Conservation (phyloP, 2,888 invertebrate species). For the Dugesia japonica region DNA sequence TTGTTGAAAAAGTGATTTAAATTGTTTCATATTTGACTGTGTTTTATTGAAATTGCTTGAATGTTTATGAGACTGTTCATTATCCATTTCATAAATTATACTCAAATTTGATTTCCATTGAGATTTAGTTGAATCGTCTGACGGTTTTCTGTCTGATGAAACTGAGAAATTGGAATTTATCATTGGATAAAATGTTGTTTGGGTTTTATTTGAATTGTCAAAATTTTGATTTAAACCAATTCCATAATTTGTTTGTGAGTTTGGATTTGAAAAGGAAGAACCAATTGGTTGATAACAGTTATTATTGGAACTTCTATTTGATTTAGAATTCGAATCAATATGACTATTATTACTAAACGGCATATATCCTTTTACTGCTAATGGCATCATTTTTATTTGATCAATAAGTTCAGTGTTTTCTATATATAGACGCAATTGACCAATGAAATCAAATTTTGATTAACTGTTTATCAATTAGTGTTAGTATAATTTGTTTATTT, state of each 20-base stretch:
- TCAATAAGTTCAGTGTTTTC: no score
- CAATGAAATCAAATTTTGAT: no score
- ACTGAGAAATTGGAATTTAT: background rate
- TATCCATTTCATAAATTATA: background rate
- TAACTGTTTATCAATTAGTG: no score
- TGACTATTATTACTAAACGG: background rate
- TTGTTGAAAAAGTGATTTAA: slow-evolving; percentile 4
- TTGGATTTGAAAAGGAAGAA: background rate
- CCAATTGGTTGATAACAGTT: background rate
- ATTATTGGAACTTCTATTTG: background rate
- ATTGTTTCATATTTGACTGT: background rate
- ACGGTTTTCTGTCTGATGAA: background rate
- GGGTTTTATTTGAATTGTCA: background rate
- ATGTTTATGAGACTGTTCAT: background rate
- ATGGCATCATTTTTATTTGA: background rate
- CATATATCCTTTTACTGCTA: slow-evolving; percentile 10
- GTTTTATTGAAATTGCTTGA: background rate
- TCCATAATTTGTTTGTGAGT: background rate
- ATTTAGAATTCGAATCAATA: background rate
- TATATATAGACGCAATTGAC: no score
- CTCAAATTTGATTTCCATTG: slow-evolving; percentile 20
- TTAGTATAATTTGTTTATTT: no score
- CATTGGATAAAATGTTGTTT: background rate
- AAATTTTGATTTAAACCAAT: background rate
- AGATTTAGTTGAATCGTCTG: background rate